A percentile compares a stretch with the other conserved stretches of the same genome.
phyloP scores from a whole-genome alignment of 1,140 invertebrate genomes.

The Plectrocnemia conspersa region DNA sequence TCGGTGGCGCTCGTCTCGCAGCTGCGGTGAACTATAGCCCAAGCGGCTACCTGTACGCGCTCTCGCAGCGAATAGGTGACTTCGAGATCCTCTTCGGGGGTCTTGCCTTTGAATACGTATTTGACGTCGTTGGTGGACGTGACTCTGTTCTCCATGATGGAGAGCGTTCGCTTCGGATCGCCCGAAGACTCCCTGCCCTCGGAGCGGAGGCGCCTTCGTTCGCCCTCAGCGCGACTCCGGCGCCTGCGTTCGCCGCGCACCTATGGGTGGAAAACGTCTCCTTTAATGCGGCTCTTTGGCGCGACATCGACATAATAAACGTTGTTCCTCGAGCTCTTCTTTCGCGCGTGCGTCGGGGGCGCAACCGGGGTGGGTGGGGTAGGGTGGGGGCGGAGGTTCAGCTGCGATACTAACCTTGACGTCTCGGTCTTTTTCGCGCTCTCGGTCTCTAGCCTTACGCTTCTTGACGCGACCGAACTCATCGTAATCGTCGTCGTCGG shows the following conservation, averaged over 20 bases:
- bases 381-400: background rate
- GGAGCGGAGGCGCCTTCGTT: conserved; percentile 12
- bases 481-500: conserved; percentile 90
- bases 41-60: conserved; percentile 44
- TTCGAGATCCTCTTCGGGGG: conserved; percentile 42
- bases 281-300: conserved; percentile 25
- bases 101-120: conserved; percentile 43
- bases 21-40: conserved; percentile 48
- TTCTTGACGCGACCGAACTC: conserved; percentile 92
- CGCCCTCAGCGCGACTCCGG: background rate
- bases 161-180: conserved; percentile 7
- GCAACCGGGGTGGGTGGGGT: background rate
- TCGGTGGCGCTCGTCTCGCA: conserved; percentile 45
- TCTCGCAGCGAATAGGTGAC: conserved; percentile 48
- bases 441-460: conserved; percentile 44
- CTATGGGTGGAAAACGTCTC: conserved; percentile 26
- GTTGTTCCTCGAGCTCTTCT: too few species aligned
- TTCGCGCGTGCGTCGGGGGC: background rate
- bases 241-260: conserved; percentile 23
- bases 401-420: too few species aligned
- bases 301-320: too few species aligned
- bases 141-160: conserved; percentile 49
- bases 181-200: conserved; percentile 11
- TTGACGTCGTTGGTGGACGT: conserved; percentile 42
- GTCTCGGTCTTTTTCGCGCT: conserved; percentile 30